phyloP scores from a whole-genome alignment of 2,888 invertebrate genomes.

The Andrena dorsata region DNA sequence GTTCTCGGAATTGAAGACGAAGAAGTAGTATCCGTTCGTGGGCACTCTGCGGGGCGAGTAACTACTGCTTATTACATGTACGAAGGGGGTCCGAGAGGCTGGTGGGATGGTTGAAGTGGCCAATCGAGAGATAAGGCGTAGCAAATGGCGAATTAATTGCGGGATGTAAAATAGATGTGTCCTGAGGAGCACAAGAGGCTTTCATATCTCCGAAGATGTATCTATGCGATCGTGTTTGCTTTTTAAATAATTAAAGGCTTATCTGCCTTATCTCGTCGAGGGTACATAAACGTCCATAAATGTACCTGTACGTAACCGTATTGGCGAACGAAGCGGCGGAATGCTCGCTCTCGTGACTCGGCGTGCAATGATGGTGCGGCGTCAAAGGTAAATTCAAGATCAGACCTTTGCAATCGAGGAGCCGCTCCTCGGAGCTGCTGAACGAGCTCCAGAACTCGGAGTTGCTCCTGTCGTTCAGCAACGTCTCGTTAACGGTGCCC shows the following conservation, averaged over 20 bases:
- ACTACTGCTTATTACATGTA: not conserved
- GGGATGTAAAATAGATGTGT: no score
- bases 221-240: conserved; percentile 5
- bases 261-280: conserved; percentile 3
- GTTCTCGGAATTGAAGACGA: conserved; percentile 93
- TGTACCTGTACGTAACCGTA: conserved; percentile 89
- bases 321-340: conserved; percentile 87
- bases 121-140: no score
- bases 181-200: not conserved
- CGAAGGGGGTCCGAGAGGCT: no score
- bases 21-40: conserved; percentile 92
- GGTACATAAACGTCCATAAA: conserved; percentile 33
- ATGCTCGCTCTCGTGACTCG: conserved; percentile 84
- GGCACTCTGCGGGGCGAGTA: conserved; percentile 87
- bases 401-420: conserved; percentile 90
- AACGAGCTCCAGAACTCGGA: conserved; percentile 93
- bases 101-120: no score
- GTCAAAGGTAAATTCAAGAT: conserved; percentile 90
- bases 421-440: conserved; percentile 92
- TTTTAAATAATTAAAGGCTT: not conserved
- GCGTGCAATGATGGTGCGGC: conserved; percentile 87
- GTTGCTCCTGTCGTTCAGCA: conserved; percentile 90
- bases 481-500: conserved; percentile 88
- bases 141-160: no score
- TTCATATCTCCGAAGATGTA: not conserved